Evolutionary conservation across 2,888 invertebrate genomes (phyloP).

Genomic region (Cephus spinipes): DNA sequence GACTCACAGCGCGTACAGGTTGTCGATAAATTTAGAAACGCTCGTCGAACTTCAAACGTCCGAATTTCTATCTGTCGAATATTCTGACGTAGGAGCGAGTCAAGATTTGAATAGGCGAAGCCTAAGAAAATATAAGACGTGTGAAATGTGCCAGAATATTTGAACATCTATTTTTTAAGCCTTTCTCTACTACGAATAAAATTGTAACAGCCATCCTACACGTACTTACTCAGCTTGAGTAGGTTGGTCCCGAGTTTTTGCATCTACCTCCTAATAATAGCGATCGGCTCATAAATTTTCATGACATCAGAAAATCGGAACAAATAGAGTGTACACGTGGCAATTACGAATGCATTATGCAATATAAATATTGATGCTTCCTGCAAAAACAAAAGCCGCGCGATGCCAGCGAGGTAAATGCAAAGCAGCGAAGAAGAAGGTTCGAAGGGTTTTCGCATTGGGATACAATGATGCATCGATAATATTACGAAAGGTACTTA

Average conservation of each 20-base stretch:
- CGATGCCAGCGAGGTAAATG: constrained; percentile 54
- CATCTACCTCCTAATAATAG: constrained; percentile 64
- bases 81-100: neutral
- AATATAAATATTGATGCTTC: constrained; percentile 67
- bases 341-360: constrained; percentile 66
- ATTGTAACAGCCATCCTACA: neutral
- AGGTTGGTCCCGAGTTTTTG: neutral
- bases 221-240: neutral
- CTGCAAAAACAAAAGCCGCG: constrained; percentile 60
- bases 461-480: neutral
- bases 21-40: constrained; percentile 64
- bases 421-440: constrained; percentile 51
- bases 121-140: neutral
- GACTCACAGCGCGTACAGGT: constrained; percentile 50
- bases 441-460: constrained; percentile 17
- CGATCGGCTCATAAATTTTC: constrained; percentile 65
- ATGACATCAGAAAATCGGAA: constrained; percentile 65
- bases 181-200: neutral
- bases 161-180: neutral
- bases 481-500: neutral
- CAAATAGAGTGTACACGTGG: constrained; percentile 65
- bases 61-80: neutral
- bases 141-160: neutral
- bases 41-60: constrained; percentile 41
- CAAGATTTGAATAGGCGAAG: neutral